phyloP scores from a whole-genome alignment of 2,113 vertebrate genomes.

The Coracopsis vasa region DNA sequence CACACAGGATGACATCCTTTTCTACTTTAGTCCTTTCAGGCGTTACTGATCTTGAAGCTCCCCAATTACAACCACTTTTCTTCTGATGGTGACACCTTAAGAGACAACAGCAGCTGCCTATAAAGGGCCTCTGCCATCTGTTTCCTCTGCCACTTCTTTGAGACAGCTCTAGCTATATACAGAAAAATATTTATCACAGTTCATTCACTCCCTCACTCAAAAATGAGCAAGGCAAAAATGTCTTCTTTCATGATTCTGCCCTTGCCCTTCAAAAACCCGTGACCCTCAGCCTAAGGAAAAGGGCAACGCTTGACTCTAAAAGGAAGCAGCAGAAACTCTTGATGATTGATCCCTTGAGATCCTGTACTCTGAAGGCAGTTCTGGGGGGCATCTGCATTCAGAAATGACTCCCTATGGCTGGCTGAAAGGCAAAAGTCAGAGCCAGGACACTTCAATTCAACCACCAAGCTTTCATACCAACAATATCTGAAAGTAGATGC shows the following conservation, averaged over 20 bases:
- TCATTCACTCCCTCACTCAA: conserved; percentile 53
- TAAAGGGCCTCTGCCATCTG: conserved; percentile 59
- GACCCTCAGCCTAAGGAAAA: conserved; percentile 43
- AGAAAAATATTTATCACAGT: conserved; percentile 61
- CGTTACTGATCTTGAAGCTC: conserved; percentile 18
- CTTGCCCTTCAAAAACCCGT: conserved; percentile 27
- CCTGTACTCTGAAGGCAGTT: not conserved
- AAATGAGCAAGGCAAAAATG: conserved; percentile 48
- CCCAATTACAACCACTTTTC: conserved; percentile 48
- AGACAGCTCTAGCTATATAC: conserved; percentile 28
- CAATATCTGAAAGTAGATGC: not conserved
- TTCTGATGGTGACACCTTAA: conserved; percentile 58
- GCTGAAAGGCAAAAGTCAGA: conserved; percentile 15
- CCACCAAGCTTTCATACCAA: not conserved
- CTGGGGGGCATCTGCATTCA: not conserved
- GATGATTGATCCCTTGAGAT: not conserved
- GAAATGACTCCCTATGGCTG: not conserved
- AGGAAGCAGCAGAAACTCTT: conserved; percentile 19
- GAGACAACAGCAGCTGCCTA: conserved; percentile 62
- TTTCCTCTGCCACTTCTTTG: conserved; percentile 52
- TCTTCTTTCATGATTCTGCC: conserved; percentile 14
- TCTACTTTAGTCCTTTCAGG: not conserved
- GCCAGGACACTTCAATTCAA: not conserved
- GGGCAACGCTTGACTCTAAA: conserved; percentile 14
- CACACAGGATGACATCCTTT: not conserved